Base-by-base conservation (phyloP, 2,113 vertebrate species). In the Gopherus evgoodei region DNA sequence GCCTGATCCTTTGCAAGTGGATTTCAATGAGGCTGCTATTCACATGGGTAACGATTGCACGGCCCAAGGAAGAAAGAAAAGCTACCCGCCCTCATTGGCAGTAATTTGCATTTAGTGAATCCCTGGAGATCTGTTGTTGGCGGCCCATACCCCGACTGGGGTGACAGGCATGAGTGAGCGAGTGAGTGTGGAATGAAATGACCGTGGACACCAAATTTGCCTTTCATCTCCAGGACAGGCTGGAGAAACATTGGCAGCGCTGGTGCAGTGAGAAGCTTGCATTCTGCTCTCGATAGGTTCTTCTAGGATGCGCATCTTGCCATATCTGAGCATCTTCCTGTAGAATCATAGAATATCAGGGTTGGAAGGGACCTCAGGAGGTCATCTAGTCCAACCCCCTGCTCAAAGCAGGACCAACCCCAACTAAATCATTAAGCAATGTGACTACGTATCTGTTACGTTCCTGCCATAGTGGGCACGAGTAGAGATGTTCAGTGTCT, bases 1-100 rank as follows among this genome's bases (percentile, higher is more conserved):
- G 2, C 47, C 62, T 5, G 25, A 2, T 50, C 22, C 78, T n/a
- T 53, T 27, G 42, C 0, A 0, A 86, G 75, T 5, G 2, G 13
- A 21, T 59, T 93, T 62, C 91, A 79, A 29, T 80, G 83, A 93
- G 81, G 27, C 38, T 19, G 42, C 21, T 54, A 22, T 22, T 90
- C 79, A 3, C 17, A 35, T 72, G n/a, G 81, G 10, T 0, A 2
- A 50, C 16, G 29, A 65, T 14, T 19, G 5, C 47, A 56, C 81
- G 31, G 78, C 3, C 53, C 22, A 35, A 42, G 8, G 1, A n/a
- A 49, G 86, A 21, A 50, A 12, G 19, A 86, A 62, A 78, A 47
- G 25, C 22, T 44, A 25, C 21, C 24, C 11, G 4, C 72, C 42
- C 10, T 22, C 24, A 44, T 14, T 47, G 42, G 25, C 42, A 78